These are phyloP conservation scores for Craterocephalus amniculus DNA, from an alignment of 2,797 vertebrate species.

Conservation along the genomic window DNA sequence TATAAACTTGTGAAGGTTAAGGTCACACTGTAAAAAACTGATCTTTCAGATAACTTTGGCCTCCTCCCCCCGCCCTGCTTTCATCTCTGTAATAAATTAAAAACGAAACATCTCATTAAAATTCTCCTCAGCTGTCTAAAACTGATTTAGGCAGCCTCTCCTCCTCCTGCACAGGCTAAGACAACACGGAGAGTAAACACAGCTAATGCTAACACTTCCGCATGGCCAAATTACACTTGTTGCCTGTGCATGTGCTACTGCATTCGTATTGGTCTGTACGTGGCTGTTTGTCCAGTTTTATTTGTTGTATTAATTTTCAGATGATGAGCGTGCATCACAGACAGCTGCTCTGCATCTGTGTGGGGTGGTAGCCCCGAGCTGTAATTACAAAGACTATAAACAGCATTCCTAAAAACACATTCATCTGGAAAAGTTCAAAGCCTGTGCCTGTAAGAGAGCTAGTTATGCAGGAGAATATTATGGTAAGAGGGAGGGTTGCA, in stretches of 20 bases:
- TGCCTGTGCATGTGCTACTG: slow-evolving; percentile 14
- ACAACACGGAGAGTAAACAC: slow-evolving; percentile 47
- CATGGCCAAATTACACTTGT: slow-evolving; percentile 23
- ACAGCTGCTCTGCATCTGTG: slow-evolving; percentile 61
- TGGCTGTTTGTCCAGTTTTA: slow-evolving; percentile 37
- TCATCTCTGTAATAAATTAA: slow-evolving; percentile 71
- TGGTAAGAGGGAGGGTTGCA: neutral
- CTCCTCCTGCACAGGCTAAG: slow-evolving; percentile 29
- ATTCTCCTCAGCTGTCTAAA: slow-evolving; percentile 64
- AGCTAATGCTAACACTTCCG: slow-evolving; percentile 16
- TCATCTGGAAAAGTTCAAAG: slow-evolving; percentile 74
- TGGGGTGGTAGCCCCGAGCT: slow-evolving; percentile 68
- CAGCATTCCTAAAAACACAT: slow-evolving; percentile 70
- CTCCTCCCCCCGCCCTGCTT: slow-evolving; percentile 41
- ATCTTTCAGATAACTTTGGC: slow-evolving; percentile 52
- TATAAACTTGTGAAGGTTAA: slow-evolving; percentile 28
- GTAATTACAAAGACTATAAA: slow-evolving; percentile 78
- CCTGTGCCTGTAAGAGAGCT: slow-evolving; percentile 40
- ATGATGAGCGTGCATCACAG: slow-evolving; percentile 60
- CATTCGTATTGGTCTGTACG: neutral
- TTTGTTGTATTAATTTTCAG: slow-evolving; percentile 74
- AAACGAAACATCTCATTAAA: slow-evolving; percentile 65
- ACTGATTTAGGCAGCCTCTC: slow-evolving; percentile 28
- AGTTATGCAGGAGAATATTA: slow-evolving; percentile 30
- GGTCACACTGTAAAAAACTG: slow-evolving; percentile 57